Percentiles rank a stretch among this genome's conserved stretches.
Conservation (phyloP, 2,113 vertebrate species). For the Amazona vittata region DNA sequence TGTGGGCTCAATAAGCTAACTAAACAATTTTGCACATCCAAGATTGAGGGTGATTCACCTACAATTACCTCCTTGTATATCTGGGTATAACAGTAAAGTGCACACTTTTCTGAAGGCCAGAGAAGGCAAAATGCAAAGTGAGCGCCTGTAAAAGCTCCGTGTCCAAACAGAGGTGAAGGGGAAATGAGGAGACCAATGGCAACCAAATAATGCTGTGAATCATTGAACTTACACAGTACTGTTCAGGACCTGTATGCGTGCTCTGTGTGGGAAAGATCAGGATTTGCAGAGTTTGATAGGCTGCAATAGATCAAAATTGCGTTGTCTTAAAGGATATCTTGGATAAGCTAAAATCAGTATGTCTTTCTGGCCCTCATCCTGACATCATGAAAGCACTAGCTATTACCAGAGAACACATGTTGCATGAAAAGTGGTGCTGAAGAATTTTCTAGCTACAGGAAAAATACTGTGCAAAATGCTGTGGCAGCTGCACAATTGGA, state of each 20-base stretch:
- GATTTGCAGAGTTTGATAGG: neutral
- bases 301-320: neutral
- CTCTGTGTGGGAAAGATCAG: neutral
- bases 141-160: neutral
- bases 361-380: neutral
- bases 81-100: neutral
- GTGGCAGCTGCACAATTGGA: neutral
- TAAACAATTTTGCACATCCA: neutral
- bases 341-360: neutral
- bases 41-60: neutral
- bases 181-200: neutral
- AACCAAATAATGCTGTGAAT: neutral
- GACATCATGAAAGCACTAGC: neutral
- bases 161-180: neutral
- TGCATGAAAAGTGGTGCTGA: neutral
- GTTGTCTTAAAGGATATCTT: neutral
- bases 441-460: neutral
- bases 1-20: neutral
- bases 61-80: neutral
- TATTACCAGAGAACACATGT: neutral
- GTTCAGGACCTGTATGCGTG: fast-evolving
- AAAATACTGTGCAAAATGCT: neutral
- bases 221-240: neutral
- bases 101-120: neutral
- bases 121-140: neutral